Percentiles rank a stretch among this genome's conserved stretches.
Conservation (phyloP, 1,140 invertebrate genomes). For the Drosophila sturtevanti region DNA sequence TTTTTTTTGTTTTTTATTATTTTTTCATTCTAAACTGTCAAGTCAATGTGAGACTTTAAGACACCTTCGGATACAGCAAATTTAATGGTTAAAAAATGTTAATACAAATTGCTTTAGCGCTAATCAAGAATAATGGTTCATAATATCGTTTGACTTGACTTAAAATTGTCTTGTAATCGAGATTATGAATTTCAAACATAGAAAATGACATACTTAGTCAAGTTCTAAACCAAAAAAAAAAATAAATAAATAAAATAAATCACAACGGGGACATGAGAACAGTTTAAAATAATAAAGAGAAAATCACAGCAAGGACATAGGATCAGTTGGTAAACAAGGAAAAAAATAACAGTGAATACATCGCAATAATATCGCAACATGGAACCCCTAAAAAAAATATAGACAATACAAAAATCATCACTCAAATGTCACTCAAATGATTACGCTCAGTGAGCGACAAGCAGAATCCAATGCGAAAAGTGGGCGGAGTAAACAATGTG, state of each 20-base stretch:
- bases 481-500: constrained; percentile 59
- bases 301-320: background rate
- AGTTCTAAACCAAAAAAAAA: constrained; percentile 30
- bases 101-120: background rate
- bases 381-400: constrained; percentile 11
- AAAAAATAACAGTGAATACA: constrained; percentile 18
- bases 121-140: constrained; percentile 39
- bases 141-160: constrained; percentile 28
- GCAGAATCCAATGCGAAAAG: constrained; percentile 49
- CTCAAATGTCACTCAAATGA: background rate
- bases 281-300: constrained; percentile 30
- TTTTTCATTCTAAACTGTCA: constrained; percentile 5
- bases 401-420: background rate
- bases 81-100: background rate
- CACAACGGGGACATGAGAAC: constrained; percentile 53
- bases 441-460: constrained; percentile 39
- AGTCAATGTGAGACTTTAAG: constrained; percentile 14
- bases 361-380: constrained; percentile 15
- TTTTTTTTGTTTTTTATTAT: background rate
- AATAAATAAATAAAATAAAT: too few species aligned
- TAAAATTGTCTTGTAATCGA: constrained; percentile 6
- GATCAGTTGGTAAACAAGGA: constrained; percentile 11
- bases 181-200: constrained; percentile 17
- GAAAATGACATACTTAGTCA: constrained; percentile 1
- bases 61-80: constrained; percentile 26